Conservation (phyloP, 1,140 invertebrate genomes). For the Delia radicum region DNA sequence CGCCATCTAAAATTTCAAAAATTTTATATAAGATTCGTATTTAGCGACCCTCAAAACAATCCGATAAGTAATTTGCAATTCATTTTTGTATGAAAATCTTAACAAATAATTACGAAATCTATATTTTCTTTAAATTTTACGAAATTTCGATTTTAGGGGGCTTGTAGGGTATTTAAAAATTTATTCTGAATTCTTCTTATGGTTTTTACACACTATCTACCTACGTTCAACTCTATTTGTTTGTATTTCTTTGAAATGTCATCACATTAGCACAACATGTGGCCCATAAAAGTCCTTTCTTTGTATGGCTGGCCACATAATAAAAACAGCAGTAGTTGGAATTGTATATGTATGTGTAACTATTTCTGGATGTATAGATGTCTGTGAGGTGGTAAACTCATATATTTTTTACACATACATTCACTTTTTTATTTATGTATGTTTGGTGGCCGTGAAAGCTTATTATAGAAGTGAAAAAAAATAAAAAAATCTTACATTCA, state of each 20-base stretch:
- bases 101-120: no score
- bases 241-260: not conserved
- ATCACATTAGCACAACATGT: slow-evolving; percentile 21
- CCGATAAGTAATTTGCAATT: no score
- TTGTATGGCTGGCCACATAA: slow-evolving; percentile 5
- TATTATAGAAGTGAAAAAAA: not conserved
- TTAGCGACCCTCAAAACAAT: no score
- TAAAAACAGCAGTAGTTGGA: not conserved
- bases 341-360: not conserved
- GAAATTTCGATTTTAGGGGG: no score
- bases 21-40: no score
- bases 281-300: slow-evolving; percentile 15
- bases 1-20: no score
- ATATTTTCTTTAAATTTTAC: no score
- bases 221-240: not conserved
- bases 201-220: not conserved
- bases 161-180: no score
- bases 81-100: no score
- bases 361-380: no score
- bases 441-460: not conserved
- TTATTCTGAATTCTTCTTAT: not conserved
- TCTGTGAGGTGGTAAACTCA: no score
- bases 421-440: not conserved
- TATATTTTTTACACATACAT: no score
- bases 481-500: not conserved